phyloP scores from a whole-genome alignment of 2,113 vertebrate species.

The Noturus placidus region DNA sequence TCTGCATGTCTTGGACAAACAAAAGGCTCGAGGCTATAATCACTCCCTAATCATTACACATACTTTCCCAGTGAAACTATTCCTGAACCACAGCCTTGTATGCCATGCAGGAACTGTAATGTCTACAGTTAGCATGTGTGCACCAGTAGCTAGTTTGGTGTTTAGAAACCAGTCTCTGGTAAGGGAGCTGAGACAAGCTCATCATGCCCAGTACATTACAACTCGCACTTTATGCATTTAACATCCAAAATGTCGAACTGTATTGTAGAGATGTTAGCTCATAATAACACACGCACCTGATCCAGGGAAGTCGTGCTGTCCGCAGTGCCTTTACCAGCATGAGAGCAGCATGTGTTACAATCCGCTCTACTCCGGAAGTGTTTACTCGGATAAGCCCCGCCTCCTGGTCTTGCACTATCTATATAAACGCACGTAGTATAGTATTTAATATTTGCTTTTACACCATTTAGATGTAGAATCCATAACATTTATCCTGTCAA shows the following conservation, averaged over 20 bases:
- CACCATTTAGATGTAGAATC: background rate
- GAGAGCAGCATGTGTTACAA: slow-evolving; percentile 12
- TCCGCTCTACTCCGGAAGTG: slow-evolving; percentile 37
- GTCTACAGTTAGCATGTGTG: slow-evolving; percentile 6
- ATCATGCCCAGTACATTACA: background rate
- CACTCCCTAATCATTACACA: background rate
- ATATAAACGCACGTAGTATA: background rate
- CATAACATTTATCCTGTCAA: no score
- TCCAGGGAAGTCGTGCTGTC: background rate
- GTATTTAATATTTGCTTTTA: background rate
- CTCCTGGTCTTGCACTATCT: background rate
- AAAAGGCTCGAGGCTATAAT: background rate
- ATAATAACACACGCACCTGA: background rate
- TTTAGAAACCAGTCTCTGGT: background rate
- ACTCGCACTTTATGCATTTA: background rate
- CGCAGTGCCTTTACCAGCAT: background rate
- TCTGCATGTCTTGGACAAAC: background rate
- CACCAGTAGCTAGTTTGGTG: slow-evolving; percentile 4
- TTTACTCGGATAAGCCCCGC: slow-evolving; percentile 24
- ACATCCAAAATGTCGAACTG: background rate
- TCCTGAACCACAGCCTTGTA: background rate
- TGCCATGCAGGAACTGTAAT: background rate
- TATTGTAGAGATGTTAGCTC: background rate
- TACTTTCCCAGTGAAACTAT: background rate
- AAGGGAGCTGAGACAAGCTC: background rate